These are phyloP conservation scores for Notolepis coatsorum DNA, from an alignment of 2,797 vertebrate species.

Conservation along the genomic window DNA sequence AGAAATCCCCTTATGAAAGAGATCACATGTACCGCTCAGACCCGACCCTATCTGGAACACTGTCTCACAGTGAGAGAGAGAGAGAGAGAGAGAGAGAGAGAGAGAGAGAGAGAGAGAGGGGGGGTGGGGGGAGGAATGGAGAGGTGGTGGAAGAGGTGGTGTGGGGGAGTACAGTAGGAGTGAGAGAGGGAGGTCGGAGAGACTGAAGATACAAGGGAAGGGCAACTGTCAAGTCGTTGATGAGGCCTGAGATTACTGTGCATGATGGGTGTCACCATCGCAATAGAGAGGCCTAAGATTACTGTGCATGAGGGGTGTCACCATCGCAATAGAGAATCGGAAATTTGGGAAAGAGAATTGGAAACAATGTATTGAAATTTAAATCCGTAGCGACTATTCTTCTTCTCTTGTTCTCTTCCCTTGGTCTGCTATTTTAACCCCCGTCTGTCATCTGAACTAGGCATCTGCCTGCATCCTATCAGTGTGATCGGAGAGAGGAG, in stretches of 20 bases:
- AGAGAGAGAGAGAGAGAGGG: neutral
- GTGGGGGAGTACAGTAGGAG: neutral
- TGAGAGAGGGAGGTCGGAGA: neutral
- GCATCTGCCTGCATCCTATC: too few species aligned
- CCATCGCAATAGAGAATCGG: too few species aligned
- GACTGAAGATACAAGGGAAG: neutral
- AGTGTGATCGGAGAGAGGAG: too few species aligned
- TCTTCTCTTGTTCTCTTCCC: too few species aligned
- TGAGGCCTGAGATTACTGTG: neutral
- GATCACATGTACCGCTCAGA: constrained; percentile 60
- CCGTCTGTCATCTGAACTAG: too few species aligned
- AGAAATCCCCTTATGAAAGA: constrained; percentile 59
- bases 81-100: neutral
- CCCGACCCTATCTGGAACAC: constrained; percentile 36
- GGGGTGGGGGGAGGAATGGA: neutral
- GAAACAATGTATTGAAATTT: too few species aligned
- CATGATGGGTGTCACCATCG: too few species aligned
- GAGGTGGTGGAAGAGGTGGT: neutral
- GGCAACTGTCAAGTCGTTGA: neutral
- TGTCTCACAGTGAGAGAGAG: constrained; percentile 10
- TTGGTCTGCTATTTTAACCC: too few species aligned
- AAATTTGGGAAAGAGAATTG: too few species aligned
- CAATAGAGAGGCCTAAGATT: neutral
- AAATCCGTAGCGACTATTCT: too few species aligned
- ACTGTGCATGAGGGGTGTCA: neutral